phyloP scores from a whole-genome alignment of 2,797 vertebrate species.

The Psittacula derbiana region DNA sequence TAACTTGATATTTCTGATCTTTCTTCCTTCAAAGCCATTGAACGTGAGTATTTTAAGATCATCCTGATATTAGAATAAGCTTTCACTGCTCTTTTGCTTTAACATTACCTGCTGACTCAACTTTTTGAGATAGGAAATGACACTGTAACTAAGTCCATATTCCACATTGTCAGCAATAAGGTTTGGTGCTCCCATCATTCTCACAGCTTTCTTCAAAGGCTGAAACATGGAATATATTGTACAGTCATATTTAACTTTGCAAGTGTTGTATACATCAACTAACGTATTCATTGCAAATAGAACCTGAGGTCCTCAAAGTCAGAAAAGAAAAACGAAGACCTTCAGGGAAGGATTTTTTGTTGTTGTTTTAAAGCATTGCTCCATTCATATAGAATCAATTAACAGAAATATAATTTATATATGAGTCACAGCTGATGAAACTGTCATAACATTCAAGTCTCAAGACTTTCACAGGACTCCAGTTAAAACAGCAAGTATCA shows the following conservation, averaged over 20 bases:
- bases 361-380: not conserved
- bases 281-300: not conserved
- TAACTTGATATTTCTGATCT: not conserved
- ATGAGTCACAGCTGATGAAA: not conserved
- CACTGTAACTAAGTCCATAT: constrained; percentile 84
- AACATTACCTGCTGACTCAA: constrained; percentile 83
- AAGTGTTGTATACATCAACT: not conserved
- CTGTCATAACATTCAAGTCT: not conserved
- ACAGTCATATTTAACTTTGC: not conserved
- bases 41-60: constrained; percentile 16
- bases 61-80: constrained; percentile 5
- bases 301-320: not conserved
- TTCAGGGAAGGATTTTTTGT: not conserved
- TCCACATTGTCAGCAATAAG: constrained; percentile 83
- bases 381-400: not conserved
- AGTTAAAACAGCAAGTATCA: not conserved
- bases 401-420: not conserved
- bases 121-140: constrained; percentile 86
- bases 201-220: constrained; percentile 84
- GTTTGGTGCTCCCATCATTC: constrained; percentile 85
- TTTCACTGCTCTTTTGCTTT: constrained; percentile 50
- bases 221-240: constrained; percentile 48
- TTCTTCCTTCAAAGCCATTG: not conserved
- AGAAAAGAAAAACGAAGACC: not conserved
- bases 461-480: not conserved